A percentile compares a stretch with the other conserved stretches of the same genome.
phyloP scores from a whole-genome alignment of 2,113 vertebrate genomes.

The Romanogobio albipinnatus region DNA sequence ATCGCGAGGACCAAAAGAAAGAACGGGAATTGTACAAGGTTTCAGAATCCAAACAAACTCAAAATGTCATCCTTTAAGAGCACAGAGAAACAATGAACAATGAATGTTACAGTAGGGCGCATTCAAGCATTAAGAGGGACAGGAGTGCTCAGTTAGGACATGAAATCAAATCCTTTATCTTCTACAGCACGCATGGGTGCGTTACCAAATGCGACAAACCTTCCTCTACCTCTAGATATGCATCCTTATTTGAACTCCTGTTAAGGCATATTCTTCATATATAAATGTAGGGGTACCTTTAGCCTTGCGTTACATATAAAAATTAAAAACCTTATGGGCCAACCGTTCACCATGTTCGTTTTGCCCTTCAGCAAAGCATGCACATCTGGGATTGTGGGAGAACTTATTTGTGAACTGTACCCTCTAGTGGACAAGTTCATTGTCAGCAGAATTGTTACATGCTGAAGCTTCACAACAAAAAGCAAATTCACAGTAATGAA shows the following conservation, averaged over 20 bases:
- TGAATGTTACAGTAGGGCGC: constrained; percentile 16
- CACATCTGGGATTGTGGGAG: background rate
- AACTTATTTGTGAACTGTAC: constrained; percentile 37
- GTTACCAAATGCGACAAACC: background rate
- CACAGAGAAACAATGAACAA: constrained; percentile 16
- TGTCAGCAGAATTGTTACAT: constrained; percentile 21
- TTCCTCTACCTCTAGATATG: constrained; percentile 1
- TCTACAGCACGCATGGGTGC: background rate
- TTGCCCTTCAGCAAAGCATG: constrained; percentile 34
- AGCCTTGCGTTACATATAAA: background rate
- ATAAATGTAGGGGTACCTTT: background rate
- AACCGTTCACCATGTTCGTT: constrained; percentile 12
- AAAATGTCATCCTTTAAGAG: constrained; percentile 28
- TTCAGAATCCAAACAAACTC: constrained; percentile 9
- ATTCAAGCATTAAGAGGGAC: constrained; percentile 25
- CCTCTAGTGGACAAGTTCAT: constrained; percentile 49
- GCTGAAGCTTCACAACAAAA: background rate
- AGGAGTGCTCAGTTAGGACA: constrained; percentile 3
- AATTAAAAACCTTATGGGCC: background rate
- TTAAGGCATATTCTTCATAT: background rate
- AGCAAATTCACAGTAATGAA: background rate
- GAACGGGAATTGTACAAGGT: background rate
- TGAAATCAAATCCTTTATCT: constrained; percentile 19
- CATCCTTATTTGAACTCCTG: background rate
- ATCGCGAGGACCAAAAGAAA: background rate